Base-by-base conservation (phyloP, 2,888 invertebrate species). In the Bellardia bayeri region DNA sequence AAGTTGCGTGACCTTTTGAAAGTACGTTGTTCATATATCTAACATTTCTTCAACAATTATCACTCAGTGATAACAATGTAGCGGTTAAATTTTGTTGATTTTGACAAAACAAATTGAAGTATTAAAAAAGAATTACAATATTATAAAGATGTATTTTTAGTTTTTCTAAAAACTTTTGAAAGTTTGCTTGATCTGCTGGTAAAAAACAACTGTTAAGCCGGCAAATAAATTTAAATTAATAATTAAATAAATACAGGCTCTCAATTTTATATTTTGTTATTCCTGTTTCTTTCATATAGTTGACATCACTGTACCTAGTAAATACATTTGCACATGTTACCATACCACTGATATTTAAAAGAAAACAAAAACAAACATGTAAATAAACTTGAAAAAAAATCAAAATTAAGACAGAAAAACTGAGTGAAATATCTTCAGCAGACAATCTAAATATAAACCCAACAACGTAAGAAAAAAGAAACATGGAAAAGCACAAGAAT, bases 1-100 rank as follows among this genome's bases (percentile, higher is more conserved):
- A 89, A 88, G 83, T 90, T 89, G 88, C 88, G 88, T 89, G 89
- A 88, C 88, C 84, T 88, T 88, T 16, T 11, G 16, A 23, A 56
- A 7, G 58, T 49, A 51, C 1, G 30, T 33, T 40, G 63, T 63
- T 66, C 23, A 23, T 54, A 33, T 51, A n/a, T n/a, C n/a, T n/a
- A 54, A 14, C 5, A 23, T 30, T 23, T 79, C 33, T 54, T 30
- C 42, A 51, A 8, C n/a, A 54, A 51, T 40, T 49, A 45, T 3
- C 11, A n/a, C 9, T 3, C 16, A 78, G 71, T 76, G 56, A 5
- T 23, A 33, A 6, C 16, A 42, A 13, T 45, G 64, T 54, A 45
- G 69, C 5, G 64, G 2, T 78, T 83, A 23, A 23, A 23, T 23
- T 23, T 23, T 23, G 23, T 23, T 23, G 23, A 23, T 23, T 23